Evolutionary conservation across 1,140 invertebrate species (phyloP).

Genomic region (Drosophila grimshawi): DNA sequence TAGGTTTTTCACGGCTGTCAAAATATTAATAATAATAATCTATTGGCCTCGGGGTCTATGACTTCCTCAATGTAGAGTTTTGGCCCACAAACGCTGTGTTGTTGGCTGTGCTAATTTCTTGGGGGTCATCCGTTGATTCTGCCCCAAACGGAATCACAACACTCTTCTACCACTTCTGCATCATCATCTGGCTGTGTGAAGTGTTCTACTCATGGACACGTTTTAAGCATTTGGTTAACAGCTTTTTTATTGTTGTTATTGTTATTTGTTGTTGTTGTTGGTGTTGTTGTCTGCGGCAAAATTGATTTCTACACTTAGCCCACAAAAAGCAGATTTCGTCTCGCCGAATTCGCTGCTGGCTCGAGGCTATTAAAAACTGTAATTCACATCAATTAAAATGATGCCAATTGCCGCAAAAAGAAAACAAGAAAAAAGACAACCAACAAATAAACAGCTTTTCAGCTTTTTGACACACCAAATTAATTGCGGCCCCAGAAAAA

Average conservation of each 20-base stretch:
- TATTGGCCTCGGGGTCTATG: slow-evolving; percentile 19
- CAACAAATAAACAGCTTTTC: slow-evolving; percentile 17
- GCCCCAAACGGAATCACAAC: neutral
- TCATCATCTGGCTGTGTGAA: slow-evolving; percentile 10
- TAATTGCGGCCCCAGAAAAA: slow-evolving; percentile 31
- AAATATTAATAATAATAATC: neutral
- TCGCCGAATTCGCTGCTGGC: slow-evolving; percentile 8
- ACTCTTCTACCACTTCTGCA: neutral
- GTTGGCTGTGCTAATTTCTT: slow-evolving; percentile 22
- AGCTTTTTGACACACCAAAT: slow-evolving; percentile 26
- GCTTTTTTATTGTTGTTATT: slow-evolving; percentile 19
- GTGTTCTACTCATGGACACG: slow-evolving; percentile 43
- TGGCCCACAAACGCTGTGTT: slow-evolving; percentile 2
- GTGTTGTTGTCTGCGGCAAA: slow-evolving; percentile 7
- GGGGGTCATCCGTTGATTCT: slow-evolving; percentile 12
- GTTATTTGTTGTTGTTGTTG: neutral
- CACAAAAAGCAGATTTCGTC: slow-evolving; percentile 26
- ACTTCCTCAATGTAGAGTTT: slow-evolving; percentile 20
- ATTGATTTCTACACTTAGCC: slow-evolving; percentile 47
- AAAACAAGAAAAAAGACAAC: neutral
- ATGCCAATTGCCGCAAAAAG: slow-evolving; percentile 35
- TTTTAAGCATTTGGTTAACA: slow-evolving; percentile 42
- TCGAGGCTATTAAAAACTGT: slow-evolving; percentile 8
- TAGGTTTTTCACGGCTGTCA: slow-evolving; percentile 8
- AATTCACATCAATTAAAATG: slow-evolving; percentile 47